Evolutionary conservation across 2,888 invertebrate species (phyloP).

Genomic region (Griposia aprilina): DNA sequence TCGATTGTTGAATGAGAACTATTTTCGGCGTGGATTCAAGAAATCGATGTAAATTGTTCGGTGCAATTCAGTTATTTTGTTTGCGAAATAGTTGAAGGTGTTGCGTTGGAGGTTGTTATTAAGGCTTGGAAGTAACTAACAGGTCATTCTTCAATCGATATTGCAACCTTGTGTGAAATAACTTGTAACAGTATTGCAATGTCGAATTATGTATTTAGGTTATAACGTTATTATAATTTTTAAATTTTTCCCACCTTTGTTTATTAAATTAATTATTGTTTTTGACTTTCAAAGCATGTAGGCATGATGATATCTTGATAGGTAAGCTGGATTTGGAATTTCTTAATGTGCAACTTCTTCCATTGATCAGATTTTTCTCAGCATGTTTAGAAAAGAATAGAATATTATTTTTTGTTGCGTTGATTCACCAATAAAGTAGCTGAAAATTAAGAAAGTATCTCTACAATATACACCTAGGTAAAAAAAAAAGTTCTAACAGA

Average conservation of each 20-base stretch:
- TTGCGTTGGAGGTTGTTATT: constrained; percentile 57
- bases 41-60: constrained; percentile 30
- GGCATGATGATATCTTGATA: neutral
- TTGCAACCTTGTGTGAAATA: constrained; percentile 79
- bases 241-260: constrained; percentile 7
- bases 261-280: constrained; percentile 1
- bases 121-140: constrained; percentile 49
- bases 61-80: constrained; percentile 49
- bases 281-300: neutral
- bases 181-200: constrained; percentile 66
- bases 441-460: neutral
- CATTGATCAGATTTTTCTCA: neutral
- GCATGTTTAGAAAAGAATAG: neutral
- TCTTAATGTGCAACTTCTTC: neutral
- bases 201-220: constrained; percentile 66
- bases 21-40: constrained; percentile 47
- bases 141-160: constrained; percentile 75
- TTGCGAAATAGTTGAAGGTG: constrained; percentile 28
- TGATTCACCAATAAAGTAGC: neutral
- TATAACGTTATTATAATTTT: constrained; percentile 28
- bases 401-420: neutral
- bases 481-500: neutral
- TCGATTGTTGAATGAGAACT: constrained; percentile 61
- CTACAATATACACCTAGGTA: neutral
- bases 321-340: neutral